Base-by-base conservation (phyloP, 2,797 vertebrate genomes). In the Xenopus petersii region DNA sequence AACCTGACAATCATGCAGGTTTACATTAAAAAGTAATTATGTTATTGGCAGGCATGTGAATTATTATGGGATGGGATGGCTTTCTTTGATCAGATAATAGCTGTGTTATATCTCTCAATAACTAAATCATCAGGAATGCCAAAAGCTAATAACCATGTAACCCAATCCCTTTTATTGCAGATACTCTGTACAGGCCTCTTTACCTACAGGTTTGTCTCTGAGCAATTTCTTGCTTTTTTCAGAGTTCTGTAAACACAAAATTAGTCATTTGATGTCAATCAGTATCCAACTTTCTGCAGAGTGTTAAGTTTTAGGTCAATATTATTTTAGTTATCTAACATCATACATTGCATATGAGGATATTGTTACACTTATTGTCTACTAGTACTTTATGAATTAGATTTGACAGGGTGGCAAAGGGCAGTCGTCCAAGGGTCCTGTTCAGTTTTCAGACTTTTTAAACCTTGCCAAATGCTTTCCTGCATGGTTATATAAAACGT, bases 11-110 rank as follows among this genome's bases (percentile, higher is more conserved):
- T 51, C 64, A 24, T n/a, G 2, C 36, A 47, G 42, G 10, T 47
- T 47, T 65, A 15, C 7, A 48, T 65, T 65, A 66, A 49, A 49
- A 66, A 49, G 21, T 26, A n/a, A 49, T 66, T 66, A 49, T 16
- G 4, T 26, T 24, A 13, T 66, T 66, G n/a, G 21, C 12, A 66
- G 16, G 7, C 46, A 30, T 26, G 12, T 12, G 51, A 51, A 66
- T 4, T 6, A 36, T 62, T 51, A 30, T 17, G 11, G n/a, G 46
- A 51, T 66, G 21, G 21, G 46, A 51, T 17, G 46, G 47, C 4
- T n/a, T 48, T 36, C 30, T 64, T 64, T 64, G 62, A 36, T 46
- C 33, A 64, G 5, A 21, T 48, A 36, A 48, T 65, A 26, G 21
- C 10, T 17, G 63, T 1, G 17, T 47, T 16, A 47, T 21, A 8